A percentile compares a stretch with the other conserved stretches of the same genome.
Conservation (phyloP, 2,797 vertebrate species). For the Ibycter americanus region DNA sequence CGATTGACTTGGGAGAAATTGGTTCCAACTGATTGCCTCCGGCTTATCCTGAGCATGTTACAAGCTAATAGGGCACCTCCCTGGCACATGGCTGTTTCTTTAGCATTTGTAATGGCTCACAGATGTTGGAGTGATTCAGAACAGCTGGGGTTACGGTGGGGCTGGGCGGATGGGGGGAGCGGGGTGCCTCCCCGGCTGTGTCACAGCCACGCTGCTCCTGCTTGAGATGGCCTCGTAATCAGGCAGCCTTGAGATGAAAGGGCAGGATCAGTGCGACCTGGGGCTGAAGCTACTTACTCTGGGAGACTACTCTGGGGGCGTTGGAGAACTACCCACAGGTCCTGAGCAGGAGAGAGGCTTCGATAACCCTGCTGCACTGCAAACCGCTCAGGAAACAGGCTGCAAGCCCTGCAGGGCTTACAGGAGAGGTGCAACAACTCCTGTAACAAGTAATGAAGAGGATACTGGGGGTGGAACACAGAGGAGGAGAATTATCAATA, state of each 20-base stretch:
- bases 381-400: not conserved
- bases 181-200: not conserved
- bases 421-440: not conserved
- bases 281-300: not conserved
- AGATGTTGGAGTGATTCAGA: not conserved
- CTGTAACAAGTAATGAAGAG: not conserved
- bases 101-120: not conserved
- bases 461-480: not conserved
- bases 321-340: not conserved
- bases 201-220: not conserved
- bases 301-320: not conserved
- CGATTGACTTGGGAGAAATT: rapidly evolving
- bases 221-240: not conserved
- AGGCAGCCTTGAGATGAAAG: not conserved
- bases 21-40: not conserved
- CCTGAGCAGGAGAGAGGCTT: not conserved
- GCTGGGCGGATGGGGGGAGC: not conserved
- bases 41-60: rapidly evolving
- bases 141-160: not conserved
- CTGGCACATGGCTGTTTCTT: not conserved
- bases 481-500: not conserved
- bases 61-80: not conserved
- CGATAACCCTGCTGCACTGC: not conserved
- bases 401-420: not conserved
- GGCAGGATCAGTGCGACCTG: rapidly evolving